Conservation (phyloP, 2,113 vertebrate genomes). For the Ovis aries region ARS-UI_Ramb_v3.0 NC_056063.1:83515001-83515500, state of each 20-base stretch:
- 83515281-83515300: background rate
- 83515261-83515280: background rate
- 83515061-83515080: background rate
- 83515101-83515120: background rate
- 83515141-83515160: background rate
- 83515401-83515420: too few species aligned
- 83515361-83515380: too few species aligned
- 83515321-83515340: too few species aligned
- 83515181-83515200: background rate
- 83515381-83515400: too few species aligned
- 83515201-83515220: background rate
- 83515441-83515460: too few species aligned
- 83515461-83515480: too few species aligned
- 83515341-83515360: too few species aligned
- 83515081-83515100: background rate
- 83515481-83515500: too few species aligned
- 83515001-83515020: background rate
- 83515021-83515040: background rate
- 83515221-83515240: background rate
- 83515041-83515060: background rate
- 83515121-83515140: background rate
- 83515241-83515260: background rate
- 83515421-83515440: too few species aligned
- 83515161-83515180: background rate
- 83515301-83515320: background rate